Base-by-base conservation (phyloP, 2,797 vertebrate species). In the Sebastes diploproa region DNA sequence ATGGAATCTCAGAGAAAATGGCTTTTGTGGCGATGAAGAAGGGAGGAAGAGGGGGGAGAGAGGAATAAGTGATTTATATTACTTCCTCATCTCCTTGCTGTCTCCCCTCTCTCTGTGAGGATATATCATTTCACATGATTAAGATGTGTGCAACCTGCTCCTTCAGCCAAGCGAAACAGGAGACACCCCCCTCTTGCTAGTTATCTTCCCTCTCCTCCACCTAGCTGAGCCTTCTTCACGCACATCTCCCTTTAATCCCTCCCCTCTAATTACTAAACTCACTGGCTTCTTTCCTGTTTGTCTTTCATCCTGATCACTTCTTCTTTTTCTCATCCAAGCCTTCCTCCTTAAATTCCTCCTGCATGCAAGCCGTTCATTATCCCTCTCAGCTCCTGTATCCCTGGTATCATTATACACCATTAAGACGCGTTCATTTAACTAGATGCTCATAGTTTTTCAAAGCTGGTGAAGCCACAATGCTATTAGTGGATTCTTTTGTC, bases 101-200 rank as follows among this genome's bases (percentile, higher is more conserved):
- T 84, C 70, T 67, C 14, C 12, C 12, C 63, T 74, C 65, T 77
- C 74, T 77, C 72, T 80, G 81, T 62, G 64, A 87, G 77, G 86
- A 91, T 80, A 83, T 88, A 86, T 89, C 84, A 85, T 91, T 89
- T 82, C 78, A 82, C 64, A 77, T 78, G 85, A 91, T 91, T 89
- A 88, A 93, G 88, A 93, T 77, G 76, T 89, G 77, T 85, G 83
- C 81, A 88, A 78, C 62, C 79, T 61, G 78, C 81, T 78, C 83
- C 58, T 82, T 82, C 76, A 84, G 77, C 60, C 78, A 75, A 76
- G 78, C 59, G 68, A 91, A 87, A 86, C 86, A 59, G 46, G 72
- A 89, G 77, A 84, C 63, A 56, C 75, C 77, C 70, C 58, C 65
- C 29, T 13, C 25, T 8, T 69, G 20, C 69, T 81, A 70, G 78